Evolutionary conservation across 2,113 vertebrate genomes (phyloP), one percentile per base, ranked within the genome.

Genomic region (Atractosteus spatula): DNA sequence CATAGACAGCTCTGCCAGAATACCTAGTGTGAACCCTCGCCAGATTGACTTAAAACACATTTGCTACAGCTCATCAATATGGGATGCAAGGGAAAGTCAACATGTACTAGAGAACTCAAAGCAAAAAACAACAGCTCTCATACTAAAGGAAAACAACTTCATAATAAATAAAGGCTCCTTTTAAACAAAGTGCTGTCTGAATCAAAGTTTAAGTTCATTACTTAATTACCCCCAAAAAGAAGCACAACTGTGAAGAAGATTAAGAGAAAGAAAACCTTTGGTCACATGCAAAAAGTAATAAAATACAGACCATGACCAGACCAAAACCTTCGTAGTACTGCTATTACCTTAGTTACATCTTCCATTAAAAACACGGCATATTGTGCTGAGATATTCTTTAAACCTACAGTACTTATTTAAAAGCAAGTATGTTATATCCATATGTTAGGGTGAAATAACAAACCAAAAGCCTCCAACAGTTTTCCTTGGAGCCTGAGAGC

Each of bases 21-120:
- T 66, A 63, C 57, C 47, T 16, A 54, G 8, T 16, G 69, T 84
- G 81, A 85, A 80, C 70, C 64, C 11, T 1, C 56, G 78, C 80
- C 84, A 85, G 83, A 83, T 56, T 77, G 67, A 85, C 76, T 82
- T 71, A 59, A 68, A 77, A 77, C 77, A 78, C 77, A 80, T 82
- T 84, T 75, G 75, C 77, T 77, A 79, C 75, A 73, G 71, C 73
- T 74, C 77, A 77, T 87, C 79, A 70, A 83, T 83, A 80, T 71
- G 79, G 76, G 79, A 68, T 85, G 74, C 71, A 78, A 76, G 72
- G 57, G 71, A 68, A 45, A 17, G 56, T n/a, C 68, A 55, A 13
- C 63, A 80, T 75, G 77, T 74, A 75, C n/a, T 5, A n/a, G 77
- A 41, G 61, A n/a, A 71, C 3, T n/a, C 42, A 43, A 69, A 68